Percentiles rank a stretch among this genome's conserved stretches.
These are phyloP conservation scores for Drosophila watanabei DNA, from an alignment of 1,140 invertebrate genomes.

Conservation along the genomic window DNA sequence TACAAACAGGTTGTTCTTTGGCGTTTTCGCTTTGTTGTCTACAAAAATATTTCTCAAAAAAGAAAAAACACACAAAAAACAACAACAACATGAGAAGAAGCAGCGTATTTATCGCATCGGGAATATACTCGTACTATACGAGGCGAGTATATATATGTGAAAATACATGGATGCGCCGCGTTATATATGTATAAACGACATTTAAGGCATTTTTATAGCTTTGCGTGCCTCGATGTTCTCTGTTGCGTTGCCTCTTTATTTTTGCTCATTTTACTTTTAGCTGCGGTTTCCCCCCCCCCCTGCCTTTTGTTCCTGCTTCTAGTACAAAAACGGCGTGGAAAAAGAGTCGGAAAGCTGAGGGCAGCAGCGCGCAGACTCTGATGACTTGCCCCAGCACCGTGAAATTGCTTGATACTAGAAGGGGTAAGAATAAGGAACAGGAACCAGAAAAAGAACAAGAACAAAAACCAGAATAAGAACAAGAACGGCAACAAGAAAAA, in stretches of 20 bases:
- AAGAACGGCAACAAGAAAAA: neutral
- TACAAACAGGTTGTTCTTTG: constrained; percentile 75
- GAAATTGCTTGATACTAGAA: constrained; percentile 15
- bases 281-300: constrained; percentile 37
- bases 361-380: constrained; percentile 47
- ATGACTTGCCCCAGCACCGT: constrained; percentile 38
- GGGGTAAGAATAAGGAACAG: constrained; percentile 3
- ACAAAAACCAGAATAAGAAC: neutral
- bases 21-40: constrained; percentile 68
- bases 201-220: constrained; percentile 80
- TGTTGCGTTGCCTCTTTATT: constrained; percentile 37
- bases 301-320: constrained; percentile 28
- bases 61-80: neutral
- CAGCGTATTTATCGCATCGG: constrained; percentile 61
- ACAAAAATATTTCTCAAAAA: constrained; percentile 68
- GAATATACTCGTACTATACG: constrained; percentile 47
- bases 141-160: neutral
- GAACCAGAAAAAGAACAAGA: neutral
- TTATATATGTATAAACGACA: constrained; percentile 57
- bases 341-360: constrained; percentile 45
- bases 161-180: constrained; percentile 29
- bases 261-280: constrained; percentile 64
- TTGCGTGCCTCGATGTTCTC: constrained; percentile 60
- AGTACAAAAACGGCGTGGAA: constrained; percentile 30
- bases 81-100: constrained; percentile 42